These are phyloP conservation scores for Adoxophyes honmai DNA, from an alignment of 1,140 invertebrate species.

Conservation along the genomic window DNA sequence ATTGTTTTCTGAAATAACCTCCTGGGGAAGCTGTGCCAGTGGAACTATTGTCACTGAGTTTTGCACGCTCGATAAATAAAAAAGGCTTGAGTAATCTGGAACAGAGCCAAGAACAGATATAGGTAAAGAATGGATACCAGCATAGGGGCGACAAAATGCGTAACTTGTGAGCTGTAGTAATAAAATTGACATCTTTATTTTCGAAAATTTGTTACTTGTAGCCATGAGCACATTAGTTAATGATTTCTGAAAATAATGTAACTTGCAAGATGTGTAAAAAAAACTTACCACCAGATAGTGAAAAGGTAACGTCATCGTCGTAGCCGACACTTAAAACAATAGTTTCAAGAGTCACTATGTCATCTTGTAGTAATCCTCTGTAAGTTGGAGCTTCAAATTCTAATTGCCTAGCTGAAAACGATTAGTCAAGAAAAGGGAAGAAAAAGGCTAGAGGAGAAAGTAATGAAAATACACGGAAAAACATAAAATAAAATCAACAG, in stretches of 20 bases:
- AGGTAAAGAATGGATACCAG: neutral
- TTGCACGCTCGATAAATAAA: conserved; percentile 19
- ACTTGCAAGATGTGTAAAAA: too few relatives aligned
- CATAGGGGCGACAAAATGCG: neutral
- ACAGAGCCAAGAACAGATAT: conserved; percentile 5
- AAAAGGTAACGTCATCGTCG: conserved; percentile 30
- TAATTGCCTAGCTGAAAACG: too few relatives aligned
- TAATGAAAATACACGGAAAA: too few relatives aligned
- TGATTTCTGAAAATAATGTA: too few relatives aligned
- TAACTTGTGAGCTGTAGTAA: neutral
- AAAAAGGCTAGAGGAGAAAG: too few relatives aligned
- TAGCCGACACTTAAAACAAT: conserved; percentile 36
- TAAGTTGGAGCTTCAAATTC: conserved; percentile 34
- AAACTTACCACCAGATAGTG: conserved; percentile 32
- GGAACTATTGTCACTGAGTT: conserved; percentile 33
- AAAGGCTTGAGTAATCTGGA: conserved; percentile 37
- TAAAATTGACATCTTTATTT: neutral
- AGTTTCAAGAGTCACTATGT: conserved; percentile 26
- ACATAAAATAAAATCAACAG: too few relatives aligned
- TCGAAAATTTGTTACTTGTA: too few relatives aligned
- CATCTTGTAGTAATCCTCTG: conserved; percentile 31
- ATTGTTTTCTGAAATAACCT: conserved; percentile 38
- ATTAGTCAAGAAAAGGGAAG: too few relatives aligned
- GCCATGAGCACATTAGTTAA: too few relatives aligned
- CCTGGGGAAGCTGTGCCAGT: conserved; percentile 24